These are phyloP conservation scores for Hypocryptadius cinnamomeus DNA, from an alignment of 2,113 vertebrate species.

Conservation along the genomic window DNA sequence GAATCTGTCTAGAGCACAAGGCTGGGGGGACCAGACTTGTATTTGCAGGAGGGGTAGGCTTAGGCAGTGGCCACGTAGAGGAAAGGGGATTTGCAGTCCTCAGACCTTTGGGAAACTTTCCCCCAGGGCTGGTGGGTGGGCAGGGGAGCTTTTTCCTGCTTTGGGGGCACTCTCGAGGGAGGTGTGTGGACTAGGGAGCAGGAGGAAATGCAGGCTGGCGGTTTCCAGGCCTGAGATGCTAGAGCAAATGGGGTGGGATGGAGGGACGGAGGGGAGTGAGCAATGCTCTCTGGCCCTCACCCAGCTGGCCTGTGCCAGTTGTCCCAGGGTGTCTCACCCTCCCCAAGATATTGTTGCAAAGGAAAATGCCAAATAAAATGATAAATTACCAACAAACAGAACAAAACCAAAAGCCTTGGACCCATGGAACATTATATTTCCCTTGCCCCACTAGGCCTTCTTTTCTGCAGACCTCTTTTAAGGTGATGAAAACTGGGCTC, in stretches of 20 bases:
- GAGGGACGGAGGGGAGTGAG: not conserved
- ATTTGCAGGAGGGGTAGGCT: not conserved
- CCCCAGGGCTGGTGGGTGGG: not conserved
- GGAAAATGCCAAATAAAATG: not conserved
- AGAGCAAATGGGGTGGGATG: not conserved
- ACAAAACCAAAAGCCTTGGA: not conserved
- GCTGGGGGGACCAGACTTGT: not conserved
- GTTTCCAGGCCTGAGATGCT: not conserved
- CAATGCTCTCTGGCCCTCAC: not conserved
- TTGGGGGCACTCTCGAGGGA: not conserved
- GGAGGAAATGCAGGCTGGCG: not conserved
- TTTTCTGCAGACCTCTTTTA: not conserved
- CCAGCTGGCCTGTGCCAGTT: not conserved
- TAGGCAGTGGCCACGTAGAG: not conserved
- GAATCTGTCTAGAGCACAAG: constrained; percentile 34
- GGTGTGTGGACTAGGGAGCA: not conserved
- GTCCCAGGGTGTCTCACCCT: not conserved
- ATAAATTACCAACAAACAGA: not conserved
- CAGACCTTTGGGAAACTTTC: not conserved
- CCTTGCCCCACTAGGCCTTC: not conserved
- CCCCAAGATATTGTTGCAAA: not conserved
- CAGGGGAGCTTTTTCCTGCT: not conserved
- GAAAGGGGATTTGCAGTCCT: not conserved
- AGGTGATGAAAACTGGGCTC: not conserved
- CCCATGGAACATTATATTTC: not conserved